These are phyloP conservation scores for Sesamia nonagrioides DNA, from an alignment of 1,140 invertebrate genomes.

Conservation along the genomic window DNA sequence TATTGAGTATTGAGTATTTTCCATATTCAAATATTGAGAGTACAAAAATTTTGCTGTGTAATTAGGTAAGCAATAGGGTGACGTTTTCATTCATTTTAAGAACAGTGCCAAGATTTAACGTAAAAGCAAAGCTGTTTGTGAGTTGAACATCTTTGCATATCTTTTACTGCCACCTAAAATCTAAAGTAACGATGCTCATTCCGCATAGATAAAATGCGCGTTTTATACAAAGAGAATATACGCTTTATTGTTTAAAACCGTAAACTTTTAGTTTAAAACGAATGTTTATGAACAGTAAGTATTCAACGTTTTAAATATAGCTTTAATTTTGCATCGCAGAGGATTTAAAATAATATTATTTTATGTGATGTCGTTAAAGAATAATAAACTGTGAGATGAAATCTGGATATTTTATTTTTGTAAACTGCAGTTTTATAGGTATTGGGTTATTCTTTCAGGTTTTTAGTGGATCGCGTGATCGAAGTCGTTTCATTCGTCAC, in stretches of 20 bases:
- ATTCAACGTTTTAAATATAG: slow-evolving; percentile 24
- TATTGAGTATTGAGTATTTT: too few relatives aligned
- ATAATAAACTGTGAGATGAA: slow-evolving; percentile 27
- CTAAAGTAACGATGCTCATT: slow-evolving; percentile 48
- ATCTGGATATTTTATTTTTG: slow-evolving; percentile 30
- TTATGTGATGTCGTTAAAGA: slow-evolving; percentile 20
- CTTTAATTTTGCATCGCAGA: slow-evolving; percentile 21
- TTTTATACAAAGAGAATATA: slow-evolving; percentile 42
- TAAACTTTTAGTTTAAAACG: slow-evolving; percentile 46
- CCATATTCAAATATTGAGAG: background rate
- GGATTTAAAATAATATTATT: slow-evolving; percentile 29
- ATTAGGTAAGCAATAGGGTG: slow-evolving; percentile 6
- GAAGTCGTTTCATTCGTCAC: slow-evolving; percentile 63
- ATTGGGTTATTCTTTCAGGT: slow-evolving; percentile 50
- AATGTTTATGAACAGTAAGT: slow-evolving; percentile 6
- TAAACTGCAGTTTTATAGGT: slow-evolving; percentile 14
- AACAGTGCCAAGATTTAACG: slow-evolving; percentile 27
- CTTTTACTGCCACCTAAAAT: slow-evolving; percentile 44
- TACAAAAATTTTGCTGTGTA: background rate
- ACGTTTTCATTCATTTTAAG: slow-evolving; percentile 24
- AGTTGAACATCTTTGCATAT: slow-evolving; percentile 39
- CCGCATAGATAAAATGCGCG: slow-evolving; percentile 41
- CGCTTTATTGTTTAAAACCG: slow-evolving; percentile 42
- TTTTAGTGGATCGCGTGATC: slow-evolving; percentile 66
- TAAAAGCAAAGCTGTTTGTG: slow-evolving; percentile 41